A percentile compares a stretch with the other conserved stretches of the same genome.
Conservation (phyloP, 2,888 invertebrate species). For the Iphiclides podalirius region DNA sequence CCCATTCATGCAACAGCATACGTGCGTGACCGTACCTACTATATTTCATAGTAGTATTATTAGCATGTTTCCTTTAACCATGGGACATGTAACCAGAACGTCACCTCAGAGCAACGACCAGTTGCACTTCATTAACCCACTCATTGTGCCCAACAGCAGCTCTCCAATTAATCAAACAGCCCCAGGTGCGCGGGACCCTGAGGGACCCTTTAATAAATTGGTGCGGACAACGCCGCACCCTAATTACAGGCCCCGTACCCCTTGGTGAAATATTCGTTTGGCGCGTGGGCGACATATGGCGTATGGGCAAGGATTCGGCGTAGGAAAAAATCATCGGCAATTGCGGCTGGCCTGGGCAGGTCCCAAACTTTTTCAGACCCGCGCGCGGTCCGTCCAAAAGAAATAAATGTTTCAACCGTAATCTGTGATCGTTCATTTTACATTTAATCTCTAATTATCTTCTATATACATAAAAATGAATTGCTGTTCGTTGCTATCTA, state of each 20-base stretch:
- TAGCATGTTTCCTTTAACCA: too few relatives aligned
- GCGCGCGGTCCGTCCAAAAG: not conserved
- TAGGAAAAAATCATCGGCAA: conserved; percentile 11
- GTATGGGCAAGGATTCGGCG: too few relatives aligned
- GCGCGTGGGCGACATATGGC: conserved; percentile 21
- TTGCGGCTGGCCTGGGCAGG: not conserved
- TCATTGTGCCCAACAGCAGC: conserved; percentile 29
- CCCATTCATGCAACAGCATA: too few relatives aligned
- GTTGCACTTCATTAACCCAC: conserved; percentile 21
- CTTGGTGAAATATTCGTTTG: conserved; percentile 13
- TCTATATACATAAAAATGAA: too few relatives aligned
- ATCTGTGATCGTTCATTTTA: not conserved
- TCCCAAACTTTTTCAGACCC: not conserved
- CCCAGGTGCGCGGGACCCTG: conserved; percentile 29
- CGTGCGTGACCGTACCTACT: too few relatives aligned
- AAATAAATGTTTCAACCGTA: not conserved
- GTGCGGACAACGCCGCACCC: conserved; percentile 25
- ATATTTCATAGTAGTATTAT: too few relatives aligned
- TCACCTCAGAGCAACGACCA: too few relatives aligned
- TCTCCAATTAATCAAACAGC: conserved; percentile 29
- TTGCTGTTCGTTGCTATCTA: too few relatives aligned
- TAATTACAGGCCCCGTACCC: conserved; percentile 30
- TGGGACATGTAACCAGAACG: too few relatives aligned
- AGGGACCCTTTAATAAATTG: conserved; percentile 28
- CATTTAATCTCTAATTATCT: too few relatives aligned